Evolutionary conservation across 2,113 vertebrate genomes (phyloP), one percentile per base, ranked within the genome.

Genomic region (Corvus moneduloides): DNA sequence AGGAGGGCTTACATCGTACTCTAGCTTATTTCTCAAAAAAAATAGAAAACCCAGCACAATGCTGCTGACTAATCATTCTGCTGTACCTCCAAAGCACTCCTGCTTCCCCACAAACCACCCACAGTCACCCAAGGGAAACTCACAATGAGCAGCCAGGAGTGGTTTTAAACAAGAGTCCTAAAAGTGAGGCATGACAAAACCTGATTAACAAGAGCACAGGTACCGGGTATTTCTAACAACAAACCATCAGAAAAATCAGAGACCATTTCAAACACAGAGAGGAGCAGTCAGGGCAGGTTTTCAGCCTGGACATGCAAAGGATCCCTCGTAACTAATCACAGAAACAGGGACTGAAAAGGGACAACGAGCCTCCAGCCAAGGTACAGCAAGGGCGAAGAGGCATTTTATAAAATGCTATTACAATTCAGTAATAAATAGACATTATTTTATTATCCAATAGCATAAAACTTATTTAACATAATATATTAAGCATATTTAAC

Each of bases 1-100:
- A 43, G 17, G 13, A 0, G 15, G 18, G 43, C 30, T 78, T 43
- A 19, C 13, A 1, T 6, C 0, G 0, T 7, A 10, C 23, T 18
- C 37, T 61, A 46, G 46, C 23, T 78, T 11, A 10, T 16, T 32
- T 18, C 33, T 41, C 21, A 2, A 84, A 73, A 44, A 3, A 24
- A 58, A 27, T 7, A 33, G 44, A 54, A 18, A 43, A 4, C 4
- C 43, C 89, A 54, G 43, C 20, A 9, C 7, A 44, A 8, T 1
- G 2, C 5, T 46, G 48, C 17, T 5, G 23, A 13, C 13, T 27
- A 72, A 48, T 39, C 19, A 9, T 33, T 22, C 78, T 59, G 69
- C 43, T 51, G 2, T 1, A 3, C 18, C 44, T 55, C 54, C 58
- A 10, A 41, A 87, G 56, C 64, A 71, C 0, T 8, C 10, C 62